Conservation (phyloP, 2,888 invertebrate genomes). For the Dynastes maya region DNA sequence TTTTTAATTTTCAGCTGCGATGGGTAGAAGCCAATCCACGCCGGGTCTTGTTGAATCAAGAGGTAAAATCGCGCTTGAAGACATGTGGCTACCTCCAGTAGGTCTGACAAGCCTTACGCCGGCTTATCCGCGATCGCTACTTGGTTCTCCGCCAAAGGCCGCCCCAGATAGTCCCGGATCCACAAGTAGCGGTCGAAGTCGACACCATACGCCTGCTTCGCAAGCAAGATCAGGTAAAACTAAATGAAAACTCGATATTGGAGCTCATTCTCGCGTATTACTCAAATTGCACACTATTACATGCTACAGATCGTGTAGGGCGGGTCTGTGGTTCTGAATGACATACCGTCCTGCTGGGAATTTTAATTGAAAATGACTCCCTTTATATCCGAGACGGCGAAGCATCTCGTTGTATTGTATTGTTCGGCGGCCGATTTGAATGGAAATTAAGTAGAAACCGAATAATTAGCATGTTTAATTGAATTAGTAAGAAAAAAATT, state of each 20-base stretch:
- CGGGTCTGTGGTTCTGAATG: slow-evolving; percentile 24
- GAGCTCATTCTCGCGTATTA: slow-evolving; percentile 9
- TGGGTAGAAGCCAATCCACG: slow-evolving; percentile 96
- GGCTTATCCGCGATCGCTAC: slow-evolving; percentile 66
- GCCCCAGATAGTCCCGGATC: slow-evolving; percentile 73
- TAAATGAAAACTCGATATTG: slow-evolving; percentile 27
- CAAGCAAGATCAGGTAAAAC: slow-evolving; percentile 67
- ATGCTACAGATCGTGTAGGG: slow-evolving; percentile 39
- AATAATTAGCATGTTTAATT: slow-evolving; percentile 34
- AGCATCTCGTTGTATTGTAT: slow-evolving; percentile 36
- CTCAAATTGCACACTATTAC: slow-evolving; percentile 45
- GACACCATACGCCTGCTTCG: slow-evolving; percentile 68
- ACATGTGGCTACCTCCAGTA: slow-evolving; percentile 82
- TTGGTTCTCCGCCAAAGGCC: slow-evolving; percentile 69
- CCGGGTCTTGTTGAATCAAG: slow-evolving; percentile 95
- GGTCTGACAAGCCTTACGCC: slow-evolving; percentile 64
- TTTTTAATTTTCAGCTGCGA: slow-evolving; percentile 79
- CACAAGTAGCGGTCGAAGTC: slow-evolving; percentile 71
- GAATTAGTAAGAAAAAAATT: slow-evolving; percentile 25
- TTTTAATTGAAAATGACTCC: slow-evolving; percentile 47
- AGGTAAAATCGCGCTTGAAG: slow-evolving; percentile 91
- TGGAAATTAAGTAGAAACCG: slow-evolving; percentile 34
- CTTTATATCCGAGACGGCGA: slow-evolving; percentile 33
- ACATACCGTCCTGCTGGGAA: slow-evolving; percentile 34
- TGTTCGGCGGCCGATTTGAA: slow-evolving; percentile 31